Base-by-base conservation (phyloP, 92 coral and sea anemone species). In the Pocillopora meandrina region DNA sequence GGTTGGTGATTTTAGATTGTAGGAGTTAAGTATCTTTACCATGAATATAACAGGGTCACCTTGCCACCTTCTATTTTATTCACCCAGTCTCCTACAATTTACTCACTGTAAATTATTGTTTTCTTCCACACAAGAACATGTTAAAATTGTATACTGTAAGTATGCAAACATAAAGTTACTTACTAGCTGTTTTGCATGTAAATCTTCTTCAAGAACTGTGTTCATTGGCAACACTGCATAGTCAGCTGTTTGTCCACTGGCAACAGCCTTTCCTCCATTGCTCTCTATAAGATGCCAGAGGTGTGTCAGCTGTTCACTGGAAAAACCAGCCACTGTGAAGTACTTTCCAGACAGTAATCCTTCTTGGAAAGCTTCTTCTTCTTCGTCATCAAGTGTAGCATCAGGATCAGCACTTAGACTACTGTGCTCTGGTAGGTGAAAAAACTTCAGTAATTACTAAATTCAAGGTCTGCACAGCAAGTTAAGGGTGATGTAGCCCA, bases 191-290 rank as follows among this genome's bases (percentile, higher is more conserved):
- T 78, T 90, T 62, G 94, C 95, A 61, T 56, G 72, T 20, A 49
- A 21, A 9, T 71, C 35, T 17, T 77, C 72, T 49, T 77, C 72
- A 20, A 89, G 88, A 55, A 75, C 86, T 70, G 57, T 79, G 66
- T 94, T 92, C 98, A 96, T 95, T 26, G 98, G 98, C 33, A 93
- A 86, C 56, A 96, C 87, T 56, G 89, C 92, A 84, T 62, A 96
- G 92, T 94, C 98, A 35, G 93, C 98, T 34, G 64, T 72, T 83
- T 88, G 86, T 6, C 67, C 65, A 5, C 85, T 74, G 13, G 55
- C 67, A 10, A 69, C 83, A 10, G 78, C 87, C 74, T 71, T 83
- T 31, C 99, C 99, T 65, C 95, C 97, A 86, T 84, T 85, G 31
- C 84, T 60, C 69, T 89, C 87, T 65, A 96, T 89, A 9, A 90